A percentile compares a stretch with the other conserved stretches of the same genome.
Conservation (phyloP, 2,888 invertebrate genomes). For the Bedellia somnulentella region DNA sequence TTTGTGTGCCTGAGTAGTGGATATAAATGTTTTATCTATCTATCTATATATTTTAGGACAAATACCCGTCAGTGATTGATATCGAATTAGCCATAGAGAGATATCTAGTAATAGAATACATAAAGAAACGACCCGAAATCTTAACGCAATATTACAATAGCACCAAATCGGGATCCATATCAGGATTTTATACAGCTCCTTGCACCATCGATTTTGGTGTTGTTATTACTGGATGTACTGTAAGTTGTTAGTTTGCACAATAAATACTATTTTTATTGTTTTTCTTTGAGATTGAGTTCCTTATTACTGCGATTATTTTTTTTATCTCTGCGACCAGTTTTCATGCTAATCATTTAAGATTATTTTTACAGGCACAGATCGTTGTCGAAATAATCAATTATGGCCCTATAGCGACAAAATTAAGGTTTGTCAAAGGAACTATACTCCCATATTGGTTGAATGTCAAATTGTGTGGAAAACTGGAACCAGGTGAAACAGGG, state of each 20-base stretch:
- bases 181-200: conserved; percentile 44
- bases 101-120: conserved; percentile 39
- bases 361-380: conserved; percentile 30
- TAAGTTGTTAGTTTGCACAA: conserved; percentile 13
- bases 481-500: conserved; percentile 47
- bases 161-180: conserved; percentile 36
- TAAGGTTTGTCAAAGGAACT: conserved; percentile 34
- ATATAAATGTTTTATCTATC: too few species aligned
- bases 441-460: conserved; percentile 28
- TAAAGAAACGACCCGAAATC: conserved; percentile 36
- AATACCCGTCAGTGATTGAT: conserved; percentile 55
- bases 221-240: conserved; percentile 48
- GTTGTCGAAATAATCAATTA: conserved; percentile 54
- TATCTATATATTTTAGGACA: conserved; percentile 26
- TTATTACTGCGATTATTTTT: too few species aligned
- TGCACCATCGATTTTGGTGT: conserved; percentile 62
- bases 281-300: too few species aligned
- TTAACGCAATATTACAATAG: conserved; percentile 22
- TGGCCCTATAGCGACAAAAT: conserved; percentile 46
- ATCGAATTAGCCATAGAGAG: conserved; percentile 66
- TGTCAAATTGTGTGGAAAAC: conserved; percentile 33
- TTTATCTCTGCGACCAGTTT: too few species aligned
- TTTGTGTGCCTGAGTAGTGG: too few species aligned
- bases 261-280: too few species aligned
- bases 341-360: too few species aligned